Evolutionary conservation across 2,113 vertebrate genomes (phyloP), one percentile per base, ranked within the genome.

Genomic region (Dascyllus trimaculatus): DNA sequence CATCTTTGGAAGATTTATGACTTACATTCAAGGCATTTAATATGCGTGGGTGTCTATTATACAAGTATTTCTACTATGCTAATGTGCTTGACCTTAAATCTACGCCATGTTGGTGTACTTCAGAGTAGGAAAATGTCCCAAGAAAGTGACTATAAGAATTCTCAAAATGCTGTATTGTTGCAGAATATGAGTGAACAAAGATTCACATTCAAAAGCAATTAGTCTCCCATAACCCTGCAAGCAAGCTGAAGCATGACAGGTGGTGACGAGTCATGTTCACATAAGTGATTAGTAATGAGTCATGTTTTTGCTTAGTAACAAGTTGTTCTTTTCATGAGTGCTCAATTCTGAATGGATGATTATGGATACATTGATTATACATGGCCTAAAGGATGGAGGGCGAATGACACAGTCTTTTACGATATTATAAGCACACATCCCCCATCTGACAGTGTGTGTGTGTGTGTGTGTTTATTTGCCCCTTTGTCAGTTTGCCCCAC

Each of bases 281-380:
- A 75, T 71, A 48, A 43, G 60, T 72, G 66, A 84, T 81, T 59
- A 81, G 63, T 61, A 35, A 52, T 61, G 21, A 62, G 10, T 60
- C 25, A 58, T 52, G 68, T 29, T 48, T 65, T 11, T 25, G 0
- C 61, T 69, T 61, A 14, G 8, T 19, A 54, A 79, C 43, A 75
- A 68, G n/a, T 15, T 0, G 0, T 17, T 64, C 24, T 65, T 52
- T 78, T 67, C 43, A 73, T 45, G 0, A 25, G 73, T 56, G 22
- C 15, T 19, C 40, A n/a, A 48, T 29, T 61, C 14, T 6, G 0
- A 22, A 25, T 5, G 13, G 11, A 35, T 15, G 13, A 14, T 25
- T 32, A 45, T 24, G 3, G 13, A 49, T 43, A 26, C 26, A 51
- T 57, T 4, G 10, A 40, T 66, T 51, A 56, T 26, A 22, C 48